Conservation (phyloP, 2,113 vertebrate species). For the Rhipidura dahli region DNA sequence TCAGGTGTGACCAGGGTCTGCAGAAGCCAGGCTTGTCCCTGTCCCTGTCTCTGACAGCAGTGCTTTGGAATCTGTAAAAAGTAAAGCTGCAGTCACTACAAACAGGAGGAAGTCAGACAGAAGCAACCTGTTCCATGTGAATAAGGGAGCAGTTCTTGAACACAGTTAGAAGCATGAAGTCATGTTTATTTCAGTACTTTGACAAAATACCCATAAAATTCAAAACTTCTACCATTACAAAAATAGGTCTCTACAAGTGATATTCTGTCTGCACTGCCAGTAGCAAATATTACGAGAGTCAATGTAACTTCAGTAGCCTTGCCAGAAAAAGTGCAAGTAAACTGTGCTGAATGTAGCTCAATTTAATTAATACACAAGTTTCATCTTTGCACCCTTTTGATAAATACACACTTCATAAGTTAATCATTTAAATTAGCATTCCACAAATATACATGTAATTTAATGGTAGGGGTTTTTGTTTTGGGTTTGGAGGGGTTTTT, state of each 20-base stretch:
- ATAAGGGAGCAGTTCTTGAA: neutral
- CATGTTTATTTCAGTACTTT: conserved; percentile 95
- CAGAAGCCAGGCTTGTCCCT: neutral
- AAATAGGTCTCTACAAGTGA: conserved; percentile 99
- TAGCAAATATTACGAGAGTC: conserved; percentile 85
- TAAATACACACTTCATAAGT: conserved; percentile 91
- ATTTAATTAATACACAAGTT: conserved; percentile 61
- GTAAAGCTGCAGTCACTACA: neutral
- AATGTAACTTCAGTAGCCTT: conserved; percentile 84
- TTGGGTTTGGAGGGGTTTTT: neutral
- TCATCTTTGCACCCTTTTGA: conserved; percentile 77
- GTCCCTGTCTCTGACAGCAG: neutral
- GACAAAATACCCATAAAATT: conserved; percentile 99
- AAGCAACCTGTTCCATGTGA: neutral
- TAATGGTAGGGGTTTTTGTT: neutral
- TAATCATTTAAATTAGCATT: conserved; percentile 98
- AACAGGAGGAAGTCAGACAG: neutral
- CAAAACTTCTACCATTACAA: conserved; percentile 97
- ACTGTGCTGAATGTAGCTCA: conserved; percentile 72
- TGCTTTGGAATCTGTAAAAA: neutral
- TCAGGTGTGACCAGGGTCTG: neutral
- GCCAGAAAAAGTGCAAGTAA: conserved; percentile 77
- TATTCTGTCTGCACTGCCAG: conserved; percentile 78
- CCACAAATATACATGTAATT: conserved; percentile 92
- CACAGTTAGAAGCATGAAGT: conserved; percentile 83